phyloP scores from a whole-genome alignment of 2,113 vertebrate genomes.

The Chinchilla lanigera region DNA sequence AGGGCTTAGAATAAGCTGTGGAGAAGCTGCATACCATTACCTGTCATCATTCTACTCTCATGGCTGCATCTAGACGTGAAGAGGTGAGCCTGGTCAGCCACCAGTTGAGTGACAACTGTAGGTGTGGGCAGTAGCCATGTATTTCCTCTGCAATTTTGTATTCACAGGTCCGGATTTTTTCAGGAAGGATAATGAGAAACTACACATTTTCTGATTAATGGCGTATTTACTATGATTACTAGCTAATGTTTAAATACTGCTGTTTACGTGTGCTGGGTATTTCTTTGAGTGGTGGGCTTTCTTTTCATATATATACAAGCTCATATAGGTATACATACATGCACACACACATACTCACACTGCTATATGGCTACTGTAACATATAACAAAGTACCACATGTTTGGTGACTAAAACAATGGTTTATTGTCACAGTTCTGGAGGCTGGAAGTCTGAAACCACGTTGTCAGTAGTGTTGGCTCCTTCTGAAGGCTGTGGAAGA shows the following conservation, averaged over 20 bases:
- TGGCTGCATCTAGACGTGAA: neutral
- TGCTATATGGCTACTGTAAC: neutral
- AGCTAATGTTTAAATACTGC: neutral
- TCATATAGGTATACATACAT: neutral
- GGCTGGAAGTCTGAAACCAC: neutral
- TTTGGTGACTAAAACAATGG: neutral
- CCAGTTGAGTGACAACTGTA: neutral
- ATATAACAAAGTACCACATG: neutral
- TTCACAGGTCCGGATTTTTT: neutral
- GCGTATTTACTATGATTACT: neutral
- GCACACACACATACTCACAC: neutral
- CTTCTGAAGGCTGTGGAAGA: neutral
- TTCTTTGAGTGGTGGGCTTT: neutral
- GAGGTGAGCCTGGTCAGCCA: neutral
- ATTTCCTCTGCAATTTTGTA: neutral
- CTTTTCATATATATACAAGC: neutral
- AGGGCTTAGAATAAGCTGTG: neutral
- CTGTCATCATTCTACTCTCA: neutral
- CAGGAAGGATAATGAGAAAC: neutral
- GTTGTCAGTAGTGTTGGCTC: accelerated
- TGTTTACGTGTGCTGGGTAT: neutral
- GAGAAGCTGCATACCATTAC: neutral
- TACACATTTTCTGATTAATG: neutral
- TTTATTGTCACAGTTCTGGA: neutral
- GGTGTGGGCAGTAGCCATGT: no score